Conservation (phyloP, 2,797 vertebrate species). For the Macrochelys suwanniensis region DNA sequence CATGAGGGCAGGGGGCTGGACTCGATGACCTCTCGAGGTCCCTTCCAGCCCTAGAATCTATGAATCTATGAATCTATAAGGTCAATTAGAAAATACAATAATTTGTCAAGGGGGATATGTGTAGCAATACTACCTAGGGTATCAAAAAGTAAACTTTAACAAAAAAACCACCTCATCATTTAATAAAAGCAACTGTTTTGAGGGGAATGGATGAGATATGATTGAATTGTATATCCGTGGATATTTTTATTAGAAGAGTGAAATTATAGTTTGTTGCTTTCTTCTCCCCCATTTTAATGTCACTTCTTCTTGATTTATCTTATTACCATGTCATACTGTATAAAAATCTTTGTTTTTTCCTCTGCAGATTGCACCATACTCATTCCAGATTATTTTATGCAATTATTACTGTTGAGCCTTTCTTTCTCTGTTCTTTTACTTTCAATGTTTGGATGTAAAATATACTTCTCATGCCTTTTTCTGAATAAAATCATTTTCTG, state of each 20-base stretch:
- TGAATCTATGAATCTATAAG: neutral
- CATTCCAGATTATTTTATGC: neutral
- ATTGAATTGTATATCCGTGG: neutral
- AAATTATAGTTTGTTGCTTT: neutral
- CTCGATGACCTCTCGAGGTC: too few relatives aligned
- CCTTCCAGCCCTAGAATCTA: too few relatives aligned
- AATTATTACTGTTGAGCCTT: neutral
- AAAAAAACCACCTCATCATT: neutral
- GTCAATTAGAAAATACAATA: slow-evolving; percentile 24
- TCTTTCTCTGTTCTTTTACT: neutral
- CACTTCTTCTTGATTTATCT: neutral
- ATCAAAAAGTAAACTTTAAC: neutral
- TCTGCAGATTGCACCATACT: neutral
- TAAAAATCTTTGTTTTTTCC: neutral
- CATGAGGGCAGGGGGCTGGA: too few relatives aligned
- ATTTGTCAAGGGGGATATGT: neutral
- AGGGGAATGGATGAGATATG: neutral
- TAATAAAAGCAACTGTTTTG: slow-evolving; percentile 8
- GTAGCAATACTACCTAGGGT: slow-evolving; percentile 11
- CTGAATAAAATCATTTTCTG: neutral
- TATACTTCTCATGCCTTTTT: neutral
- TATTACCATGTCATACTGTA: neutral
- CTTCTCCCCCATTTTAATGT: neutral
- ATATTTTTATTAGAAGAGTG: neutral
- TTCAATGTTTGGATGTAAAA: neutral